These are phyloP conservation scores for Steatornis caripensis DNA, from an alignment of 2,113 vertebrate species.

Conservation along the genomic window DNA sequence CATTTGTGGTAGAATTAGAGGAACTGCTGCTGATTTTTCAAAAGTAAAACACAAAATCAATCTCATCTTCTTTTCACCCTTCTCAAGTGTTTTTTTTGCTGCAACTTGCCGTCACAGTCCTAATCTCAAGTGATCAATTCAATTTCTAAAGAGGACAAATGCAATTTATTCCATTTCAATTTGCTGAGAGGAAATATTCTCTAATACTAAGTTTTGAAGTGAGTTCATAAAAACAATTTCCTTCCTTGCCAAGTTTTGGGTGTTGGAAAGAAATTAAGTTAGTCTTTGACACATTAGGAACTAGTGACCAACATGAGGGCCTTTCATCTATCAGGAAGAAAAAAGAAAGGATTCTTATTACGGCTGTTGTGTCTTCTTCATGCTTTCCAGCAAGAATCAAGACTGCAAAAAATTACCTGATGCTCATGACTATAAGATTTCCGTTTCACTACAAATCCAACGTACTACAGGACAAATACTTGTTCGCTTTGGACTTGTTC, in stretches of 20 bases:
- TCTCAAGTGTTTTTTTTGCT: not conserved
- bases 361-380: not conserved
- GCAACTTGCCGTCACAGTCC: not conserved
- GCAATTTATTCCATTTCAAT: constrained; percentile 62
- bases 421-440: not conserved
- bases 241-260: constrained; percentile 7
- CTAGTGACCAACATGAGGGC: not conserved
- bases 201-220: constrained; percentile 59
- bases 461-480: not conserved
- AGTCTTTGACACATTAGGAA: constrained; percentile 39
- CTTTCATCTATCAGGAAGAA: not conserved
- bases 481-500: not conserved
- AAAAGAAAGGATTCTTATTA: not conserved
- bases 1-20: not conserved
- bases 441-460: not conserved
- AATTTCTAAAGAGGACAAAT: constrained; percentile 44
- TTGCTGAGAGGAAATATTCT: constrained; percentile 55
- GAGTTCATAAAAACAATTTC: constrained; percentile 52
- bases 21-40: not conserved
- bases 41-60: not conserved
- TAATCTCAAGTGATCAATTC: constrained; percentile 34
- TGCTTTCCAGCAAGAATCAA: not conserved
- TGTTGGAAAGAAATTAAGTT: constrained; percentile 49
- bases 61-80: not conserved
- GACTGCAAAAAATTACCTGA: not conserved